Conservation (phyloP, 1,140 invertebrate genomes). For the Plutomurus gul region DNA sequence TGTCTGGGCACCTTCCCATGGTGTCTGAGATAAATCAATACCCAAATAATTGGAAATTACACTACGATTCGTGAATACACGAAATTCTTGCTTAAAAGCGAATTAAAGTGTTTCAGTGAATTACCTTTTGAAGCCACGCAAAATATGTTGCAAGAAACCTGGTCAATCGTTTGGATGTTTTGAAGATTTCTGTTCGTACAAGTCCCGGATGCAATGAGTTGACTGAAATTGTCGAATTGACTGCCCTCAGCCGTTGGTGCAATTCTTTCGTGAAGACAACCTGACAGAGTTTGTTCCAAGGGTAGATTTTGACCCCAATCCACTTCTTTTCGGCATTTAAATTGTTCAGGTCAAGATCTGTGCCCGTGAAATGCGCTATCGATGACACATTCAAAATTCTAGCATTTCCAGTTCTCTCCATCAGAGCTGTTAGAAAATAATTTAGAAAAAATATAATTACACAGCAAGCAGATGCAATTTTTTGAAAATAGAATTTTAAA, state of each 20-base stretch:
- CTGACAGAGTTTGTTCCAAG: conserved; percentile 85
- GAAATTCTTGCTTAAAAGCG: too few species aligned
- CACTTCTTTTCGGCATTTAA: conserved; percentile 71
- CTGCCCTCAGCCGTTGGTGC: conserved; percentile 73
- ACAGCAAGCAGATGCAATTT: neutral
- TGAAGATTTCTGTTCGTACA: conserved; percentile 52
- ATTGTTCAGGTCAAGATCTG: conserved; percentile 73
- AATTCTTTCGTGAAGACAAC: conserved; percentile 85
- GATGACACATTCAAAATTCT: conserved; percentile 86
- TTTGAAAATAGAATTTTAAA: too few species aligned
- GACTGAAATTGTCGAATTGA: conserved; percentile 58
- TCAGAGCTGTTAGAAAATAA: conserved; percentile 71
- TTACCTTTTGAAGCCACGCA: neutral
- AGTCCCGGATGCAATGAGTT: conserved; percentile 52
- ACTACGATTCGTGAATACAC: too few species aligned
- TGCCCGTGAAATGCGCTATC: conserved; percentile 73
- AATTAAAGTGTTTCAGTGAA: neutral
- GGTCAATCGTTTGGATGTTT: conserved; percentile 39
- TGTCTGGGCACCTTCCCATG: conserved; percentile 59
- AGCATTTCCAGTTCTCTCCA: conserved; percentile 77
- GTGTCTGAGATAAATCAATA: conserved; percentile 55
- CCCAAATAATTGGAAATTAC: too few species aligned
- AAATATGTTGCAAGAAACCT: neutral
- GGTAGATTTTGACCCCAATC: conserved; percentile 74
- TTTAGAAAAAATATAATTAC: conserved; percentile 62